A percentile compares a stretch with the other conserved stretches of the same genome.
Conservation (phyloP, 2,113 vertebrate species). For the Microcebus jonahi region DNA sequence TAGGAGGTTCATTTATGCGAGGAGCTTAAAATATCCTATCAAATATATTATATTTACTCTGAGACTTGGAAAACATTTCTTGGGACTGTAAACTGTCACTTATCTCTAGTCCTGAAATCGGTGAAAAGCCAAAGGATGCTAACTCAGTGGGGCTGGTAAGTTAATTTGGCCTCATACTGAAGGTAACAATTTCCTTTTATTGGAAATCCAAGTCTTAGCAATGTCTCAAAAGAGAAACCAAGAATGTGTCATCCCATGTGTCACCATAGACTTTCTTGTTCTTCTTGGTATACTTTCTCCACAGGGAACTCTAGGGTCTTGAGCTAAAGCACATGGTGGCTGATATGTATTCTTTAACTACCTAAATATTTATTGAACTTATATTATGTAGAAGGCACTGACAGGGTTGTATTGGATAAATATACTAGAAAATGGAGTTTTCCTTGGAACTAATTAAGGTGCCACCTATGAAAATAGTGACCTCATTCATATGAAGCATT, state of each 20-base stretch:
- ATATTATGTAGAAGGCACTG: not conserved
- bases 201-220: not conserved
- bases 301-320: not conserved
- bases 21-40: not conserved
- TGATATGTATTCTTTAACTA: not conserved
- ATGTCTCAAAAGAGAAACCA: not conserved
- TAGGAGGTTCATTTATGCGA: not conserved
- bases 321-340: not conserved
- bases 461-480: not conserved
- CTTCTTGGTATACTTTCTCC: not conserved
- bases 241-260: not conserved
- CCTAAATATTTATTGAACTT: constrained; percentile 40
- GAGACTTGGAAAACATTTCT: not conserved
- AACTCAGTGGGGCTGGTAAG: not conserved
- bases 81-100: not conserved
- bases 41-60: not conserved
- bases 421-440: constrained; percentile 11
- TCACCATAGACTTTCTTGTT: not conserved
- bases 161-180: not conserved
- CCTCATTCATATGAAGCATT: constrained; percentile 21
- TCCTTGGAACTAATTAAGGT: not conserved
- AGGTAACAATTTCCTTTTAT: constrained; percentile 6
- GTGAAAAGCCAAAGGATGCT: not conserved
- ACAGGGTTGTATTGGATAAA: not conserved
- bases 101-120: not conserved